Conservation (phyloP, 1,140 invertebrate species). For the Xylocopa sonorina region DNA sequence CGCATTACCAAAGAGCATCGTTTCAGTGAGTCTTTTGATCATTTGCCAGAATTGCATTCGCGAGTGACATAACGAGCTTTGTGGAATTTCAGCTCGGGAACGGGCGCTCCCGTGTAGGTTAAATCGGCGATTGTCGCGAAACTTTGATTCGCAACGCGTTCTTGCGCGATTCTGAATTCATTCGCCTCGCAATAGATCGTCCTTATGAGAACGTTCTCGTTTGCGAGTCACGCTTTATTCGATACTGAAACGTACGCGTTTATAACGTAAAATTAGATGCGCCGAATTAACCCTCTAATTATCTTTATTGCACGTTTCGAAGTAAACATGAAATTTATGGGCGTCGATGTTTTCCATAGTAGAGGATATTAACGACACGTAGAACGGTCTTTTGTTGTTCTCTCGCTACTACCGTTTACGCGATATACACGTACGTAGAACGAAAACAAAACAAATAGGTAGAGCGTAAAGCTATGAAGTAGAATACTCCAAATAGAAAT, state of each 20-base stretch:
- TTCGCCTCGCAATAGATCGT: background rate
- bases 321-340: background rate
- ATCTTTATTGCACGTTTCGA: background rate
- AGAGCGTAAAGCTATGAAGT: no score
- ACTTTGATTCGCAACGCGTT: background rate
- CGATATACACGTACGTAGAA: no score
- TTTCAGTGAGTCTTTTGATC: slow-evolving; percentile 58
- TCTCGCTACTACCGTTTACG: background rate
- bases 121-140: background rate
- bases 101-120: background rate
- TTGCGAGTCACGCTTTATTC: background rate
- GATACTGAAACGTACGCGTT: background rate
- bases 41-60: slow-evolving; percentile 38
- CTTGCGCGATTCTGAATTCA: background rate
- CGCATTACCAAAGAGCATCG: slow-evolving; percentile 22
- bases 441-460: background rate
- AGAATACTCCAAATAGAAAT: no score
- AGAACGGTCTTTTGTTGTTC: background rate
- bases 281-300: no score
- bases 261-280: background rate
- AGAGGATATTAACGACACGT: background rate
- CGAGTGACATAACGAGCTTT: slow-evolving; percentile 44
- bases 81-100: background rate
- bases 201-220: no score
- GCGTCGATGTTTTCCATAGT: no score